These are phyloP conservation scores for Pseudorhombus dupliciocellatus DNA, from an alignment of 2,113 vertebrate genomes.

Conservation along the genomic window DNA sequence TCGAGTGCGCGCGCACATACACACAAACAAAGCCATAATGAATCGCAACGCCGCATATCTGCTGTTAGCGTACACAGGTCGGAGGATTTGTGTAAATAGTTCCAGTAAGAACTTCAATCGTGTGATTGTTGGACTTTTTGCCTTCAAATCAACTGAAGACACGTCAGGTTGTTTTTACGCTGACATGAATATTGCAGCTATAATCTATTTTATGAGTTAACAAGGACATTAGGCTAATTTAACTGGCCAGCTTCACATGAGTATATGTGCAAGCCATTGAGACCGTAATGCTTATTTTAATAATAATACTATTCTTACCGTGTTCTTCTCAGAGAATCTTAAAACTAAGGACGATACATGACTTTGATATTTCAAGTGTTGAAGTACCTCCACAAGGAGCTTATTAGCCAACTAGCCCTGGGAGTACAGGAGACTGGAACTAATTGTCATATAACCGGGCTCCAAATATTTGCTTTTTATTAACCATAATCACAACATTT, in stretches of 20 bases:
- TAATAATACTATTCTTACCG: too few species aligned
- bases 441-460: too few species aligned
- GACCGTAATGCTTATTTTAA: too few species aligned
- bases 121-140: constrained; percentile 16
- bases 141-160: constrained; percentile 24
- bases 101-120: constrained; percentile 21
- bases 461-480: too few species aligned
- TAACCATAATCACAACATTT: not conserved
- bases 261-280: not conserved
- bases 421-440: too few species aligned
- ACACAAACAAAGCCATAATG: constrained; percentile 74
- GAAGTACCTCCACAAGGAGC: too few species aligned
- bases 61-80: constrained; percentile 31
- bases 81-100: constrained; percentile 38
- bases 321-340: too few species aligned
- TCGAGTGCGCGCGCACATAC: constrained; percentile 43
- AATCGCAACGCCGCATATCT: constrained; percentile 65
- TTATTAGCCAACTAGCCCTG: too few species aligned
- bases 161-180: not conserved
- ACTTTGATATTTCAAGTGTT: not conserved
- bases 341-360: not conserved
- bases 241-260: not conserved
- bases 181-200: not conserved
- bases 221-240: not conserved
- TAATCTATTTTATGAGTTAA: not conserved